phyloP scores from a whole-genome alignment of 2,797 vertebrate species.

The Silurus lanzhouensis region DNA sequence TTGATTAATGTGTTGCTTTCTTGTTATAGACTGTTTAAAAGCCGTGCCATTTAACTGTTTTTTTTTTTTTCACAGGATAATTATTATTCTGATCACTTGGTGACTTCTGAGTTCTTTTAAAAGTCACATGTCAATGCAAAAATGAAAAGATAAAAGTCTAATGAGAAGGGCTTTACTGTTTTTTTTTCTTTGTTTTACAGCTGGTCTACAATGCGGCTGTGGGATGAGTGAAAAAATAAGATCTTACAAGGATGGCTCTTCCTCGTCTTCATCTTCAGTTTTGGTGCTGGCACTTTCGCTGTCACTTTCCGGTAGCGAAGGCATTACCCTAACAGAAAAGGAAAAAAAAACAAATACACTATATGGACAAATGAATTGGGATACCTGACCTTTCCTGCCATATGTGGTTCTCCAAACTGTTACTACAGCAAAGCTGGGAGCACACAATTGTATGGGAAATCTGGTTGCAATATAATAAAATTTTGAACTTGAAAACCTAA shows the following conservation, averaged over 20 bases:
- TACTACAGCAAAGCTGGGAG: no score
- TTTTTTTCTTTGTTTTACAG: neutral
- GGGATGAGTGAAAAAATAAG: neutral
- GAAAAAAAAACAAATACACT: neutral
- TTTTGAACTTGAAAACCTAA: neutral
- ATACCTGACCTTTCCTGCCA: no score
- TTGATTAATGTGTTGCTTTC: slow-evolving; percentile 30
- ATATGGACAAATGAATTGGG: no score
- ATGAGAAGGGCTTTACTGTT: neutral
- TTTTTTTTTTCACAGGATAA: neutral
- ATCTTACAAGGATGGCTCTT: slow-evolving; percentile 89
- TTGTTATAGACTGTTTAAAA: slow-evolving; percentile 1
- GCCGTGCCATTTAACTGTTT: neutral
- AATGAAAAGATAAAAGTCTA: neutral
- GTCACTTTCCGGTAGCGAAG: slow-evolving; percentile 89
- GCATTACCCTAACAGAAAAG: slow-evolving; percentile 84
- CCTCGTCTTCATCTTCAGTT: slow-evolving; percentile 85
- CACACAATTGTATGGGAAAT: no score
- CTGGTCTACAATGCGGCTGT: neutral
- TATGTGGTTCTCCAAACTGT: no score
- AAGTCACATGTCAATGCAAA: neutral
- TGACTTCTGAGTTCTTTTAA: neutral
- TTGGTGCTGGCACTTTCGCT: slow-evolving; percentile 82
- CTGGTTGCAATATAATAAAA: no score
- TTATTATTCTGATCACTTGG: neutral